Evolutionary conservation across 2,888 invertebrate genomes (phyloP).

Genomic region (Apotomis betuletana): DNA sequence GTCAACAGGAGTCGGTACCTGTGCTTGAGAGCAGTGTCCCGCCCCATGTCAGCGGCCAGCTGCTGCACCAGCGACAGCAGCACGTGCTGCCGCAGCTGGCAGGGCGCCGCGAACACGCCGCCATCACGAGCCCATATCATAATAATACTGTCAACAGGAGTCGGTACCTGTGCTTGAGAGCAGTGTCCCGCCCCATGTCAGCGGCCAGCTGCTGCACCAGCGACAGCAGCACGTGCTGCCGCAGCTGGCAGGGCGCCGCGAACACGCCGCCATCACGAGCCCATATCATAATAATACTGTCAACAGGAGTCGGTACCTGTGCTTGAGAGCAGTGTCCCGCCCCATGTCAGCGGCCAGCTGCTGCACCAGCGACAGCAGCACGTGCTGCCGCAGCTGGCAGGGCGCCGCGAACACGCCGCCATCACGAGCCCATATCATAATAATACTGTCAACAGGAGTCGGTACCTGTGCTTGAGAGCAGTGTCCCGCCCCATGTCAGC

Average conservation of each 20-base stretch:
- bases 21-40: no score
- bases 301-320: conserved; percentile 3
- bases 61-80: no score
- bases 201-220: no score
- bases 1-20: no score
- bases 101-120: conserved; percentile 57
- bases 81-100: no score
- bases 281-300: conserved; percentile 52
- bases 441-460: neutral
- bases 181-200: no score
- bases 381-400: conserved; percentile 92
- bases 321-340: conserved; percentile 30
- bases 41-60: no score
- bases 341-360: conserved; percentile 92
- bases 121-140: conserved; percentile 56
- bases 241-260: no score
- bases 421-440: conserved; percentile 86
- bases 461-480: conserved; percentile 28
- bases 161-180: no score
- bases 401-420: conserved; percentile 89
- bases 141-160: no score
- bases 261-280: conserved; percentile 73
- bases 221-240: no score
- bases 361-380: conserved; percentile 93
- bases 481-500: conserved; percentile 83